phyloP scores from a whole-genome alignment of 2,113 vertebrate species.

The Glareola pratincola region DNA sequence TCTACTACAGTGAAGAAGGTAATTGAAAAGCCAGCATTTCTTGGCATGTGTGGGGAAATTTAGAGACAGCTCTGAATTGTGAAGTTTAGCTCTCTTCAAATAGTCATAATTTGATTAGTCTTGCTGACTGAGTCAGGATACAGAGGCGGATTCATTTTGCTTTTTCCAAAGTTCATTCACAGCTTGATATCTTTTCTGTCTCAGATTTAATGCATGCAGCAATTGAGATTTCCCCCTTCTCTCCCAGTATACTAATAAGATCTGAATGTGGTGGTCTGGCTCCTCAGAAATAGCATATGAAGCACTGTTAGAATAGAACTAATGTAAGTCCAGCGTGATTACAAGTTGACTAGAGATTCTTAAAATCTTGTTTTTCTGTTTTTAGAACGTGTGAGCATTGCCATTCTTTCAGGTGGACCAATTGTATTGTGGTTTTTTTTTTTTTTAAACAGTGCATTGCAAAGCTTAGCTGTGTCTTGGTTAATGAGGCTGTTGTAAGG shows the following conservation, averaged over 20 bases:
- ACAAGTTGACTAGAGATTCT: not conserved
- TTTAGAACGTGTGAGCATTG: not conserved
- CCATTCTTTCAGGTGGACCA: not conserved
- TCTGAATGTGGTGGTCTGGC: not conserved
- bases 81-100: slow-evolving; percentile 4
- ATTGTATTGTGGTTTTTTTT: not conserved
- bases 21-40: slow-evolving; percentile 4
- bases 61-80: not conserved
- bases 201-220: not conserved
- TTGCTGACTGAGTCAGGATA: slow-evolving; percentile 27
- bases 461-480: not conserved
- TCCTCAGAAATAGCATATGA: not conserved
- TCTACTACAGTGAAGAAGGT: not conserved
- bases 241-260: not conserved
- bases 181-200: slow-evolving; percentile 15
- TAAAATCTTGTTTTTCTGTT: not conserved
- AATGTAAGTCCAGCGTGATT: not conserved
- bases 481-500: not conserved
- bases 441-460: not conserved
- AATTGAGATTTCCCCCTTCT: not conserved
- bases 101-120: slow-evolving; percentile 45
- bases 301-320: not conserved
- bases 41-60: not conserved
- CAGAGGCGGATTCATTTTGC: slow-evolving; percentile 2
- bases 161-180: slow-evolving; percentile 17